These are phyloP conservation scores for Prolemur simus DNA, from an alignment of 2,113 vertebrate genomes.

Conservation along the genomic window DNA sequence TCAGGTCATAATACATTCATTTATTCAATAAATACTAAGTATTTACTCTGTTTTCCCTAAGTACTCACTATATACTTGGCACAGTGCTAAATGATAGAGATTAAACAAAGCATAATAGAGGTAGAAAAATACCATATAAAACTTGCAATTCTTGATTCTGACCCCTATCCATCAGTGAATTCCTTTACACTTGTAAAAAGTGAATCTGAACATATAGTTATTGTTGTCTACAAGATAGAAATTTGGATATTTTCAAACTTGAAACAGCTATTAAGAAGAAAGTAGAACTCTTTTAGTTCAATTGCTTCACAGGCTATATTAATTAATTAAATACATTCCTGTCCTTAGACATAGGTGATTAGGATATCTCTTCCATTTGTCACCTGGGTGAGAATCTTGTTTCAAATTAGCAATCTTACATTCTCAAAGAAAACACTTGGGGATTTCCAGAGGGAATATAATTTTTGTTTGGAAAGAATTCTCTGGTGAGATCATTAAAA, in stretches of 20 bases:
- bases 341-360: neutral
- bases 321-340: neutral
- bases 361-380: neutral
- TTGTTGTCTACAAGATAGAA: neutral
- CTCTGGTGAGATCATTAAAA: neutral
- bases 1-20: neutral
- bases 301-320: neutral
- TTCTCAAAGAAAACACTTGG: neutral
- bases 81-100: neutral
- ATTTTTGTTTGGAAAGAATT: constrained; percentile 17
- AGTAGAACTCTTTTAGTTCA: neutral
- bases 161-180: neutral
- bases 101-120: neutral
- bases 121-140: neutral
- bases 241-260: neutral
- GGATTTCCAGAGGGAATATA: neutral
- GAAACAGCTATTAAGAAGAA: neutral
- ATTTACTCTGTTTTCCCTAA: neutral
- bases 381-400: neutral
- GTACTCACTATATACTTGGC: neutral
- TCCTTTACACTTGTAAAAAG: neutral
- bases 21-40: neutral
- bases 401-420: neutral
- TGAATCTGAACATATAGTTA: neutral
- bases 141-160: neutral